Evolutionary conservation across 2,888 invertebrate genomes (phyloP), one percentile per base, ranked within the genome.

Genomic region (Apantesis nais): DNA sequence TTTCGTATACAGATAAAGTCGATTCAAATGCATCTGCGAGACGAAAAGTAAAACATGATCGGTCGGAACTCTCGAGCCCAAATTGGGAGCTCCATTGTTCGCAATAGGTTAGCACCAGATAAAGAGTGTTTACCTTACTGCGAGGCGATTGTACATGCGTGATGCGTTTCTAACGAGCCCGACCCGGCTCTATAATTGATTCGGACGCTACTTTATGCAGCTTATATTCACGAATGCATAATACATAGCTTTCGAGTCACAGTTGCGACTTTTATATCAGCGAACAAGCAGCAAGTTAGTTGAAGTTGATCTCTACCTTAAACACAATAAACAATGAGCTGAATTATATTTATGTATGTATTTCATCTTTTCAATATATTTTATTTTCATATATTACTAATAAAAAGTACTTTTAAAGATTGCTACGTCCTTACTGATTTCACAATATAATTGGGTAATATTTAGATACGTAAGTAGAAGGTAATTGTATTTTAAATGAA

Each of bases 161-260:
- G 94, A 94, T 93, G 94, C 95, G 94, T 94, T 93, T 94, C 94
- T 93, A 94, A 94, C 94, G 93, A 95, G 94, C 88, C 84, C 89
- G 74, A 83, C 83, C 88, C 86, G 91, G 89, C 88, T 87, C 90
- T 83, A 88, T 93, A 94, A 94, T 95, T 94, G 94, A 93, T 94
- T 93, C 93, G 90, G 91, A 89, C 88, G 87, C 90, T 91, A 89
- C 88, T 93, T 94, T 94, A 93, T 93, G 91, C 92, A 88, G 87
- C 86, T 91, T 93, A 92, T 94, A 94, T 94, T 94, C 93, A 90
- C 92, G 92, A 92, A 94, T 94, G 95, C 94, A 95, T 95, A 94
- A 95, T 93, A 94, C 92, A 95, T 94, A 88, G 87, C 85, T 80
- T 83, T 84, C 83, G 87, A 86, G 84, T 81, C 85, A 85, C 83